Percentiles rank a stretch among this genome's conserved stretches.
Evolutionary conservation across 2,888 invertebrate genomes (phyloP).

Genomic region (Chymomyza procnemis): DNA sequence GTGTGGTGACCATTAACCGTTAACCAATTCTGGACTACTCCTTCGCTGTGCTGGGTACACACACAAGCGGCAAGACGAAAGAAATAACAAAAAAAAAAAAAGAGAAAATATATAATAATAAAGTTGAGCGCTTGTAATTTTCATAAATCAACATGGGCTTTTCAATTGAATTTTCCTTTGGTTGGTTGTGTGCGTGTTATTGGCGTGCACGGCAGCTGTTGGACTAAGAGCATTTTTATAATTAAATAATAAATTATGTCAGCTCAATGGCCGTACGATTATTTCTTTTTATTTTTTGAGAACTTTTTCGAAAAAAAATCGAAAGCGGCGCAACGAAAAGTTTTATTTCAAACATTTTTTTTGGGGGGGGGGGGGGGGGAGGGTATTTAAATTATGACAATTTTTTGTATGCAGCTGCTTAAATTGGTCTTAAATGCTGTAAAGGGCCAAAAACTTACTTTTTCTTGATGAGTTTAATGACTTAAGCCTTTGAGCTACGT

Average conservation of each 20-base stretch:
- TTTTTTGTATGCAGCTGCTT: too few relatives aligned
- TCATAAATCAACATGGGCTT: constrained; percentile 65
- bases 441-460: background rate
- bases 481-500: background rate
- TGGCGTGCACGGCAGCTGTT: constrained; percentile 4
- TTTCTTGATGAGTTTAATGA: too few relatives aligned
- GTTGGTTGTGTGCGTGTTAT: background rate
- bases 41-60: constrained; percentile 23
- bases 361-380: too few relatives aligned
- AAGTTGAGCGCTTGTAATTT: constrained; percentile 49
- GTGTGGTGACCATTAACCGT: constrained; percentile 16
- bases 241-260: constrained; percentile 64
- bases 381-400: background rate
- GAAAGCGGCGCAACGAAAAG: background rate
- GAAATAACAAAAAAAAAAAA: too few relatives aligned
- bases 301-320: constrained; percentile 5
- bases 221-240: constrained; percentile 41
- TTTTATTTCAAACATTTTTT: background rate
- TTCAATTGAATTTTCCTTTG: constrained; percentile 48
- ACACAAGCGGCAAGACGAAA: background rate
- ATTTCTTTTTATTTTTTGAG: constrained; percentile 17
- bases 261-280: constrained; percentile 37
- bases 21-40: background rate
- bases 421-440: background rate
- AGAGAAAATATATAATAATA: constrained; percentile 1